Evolutionary conservation across 2,113 vertebrate genomes (phyloP).

Genomic region (Ailuropoda melanoleuca): DNA sequence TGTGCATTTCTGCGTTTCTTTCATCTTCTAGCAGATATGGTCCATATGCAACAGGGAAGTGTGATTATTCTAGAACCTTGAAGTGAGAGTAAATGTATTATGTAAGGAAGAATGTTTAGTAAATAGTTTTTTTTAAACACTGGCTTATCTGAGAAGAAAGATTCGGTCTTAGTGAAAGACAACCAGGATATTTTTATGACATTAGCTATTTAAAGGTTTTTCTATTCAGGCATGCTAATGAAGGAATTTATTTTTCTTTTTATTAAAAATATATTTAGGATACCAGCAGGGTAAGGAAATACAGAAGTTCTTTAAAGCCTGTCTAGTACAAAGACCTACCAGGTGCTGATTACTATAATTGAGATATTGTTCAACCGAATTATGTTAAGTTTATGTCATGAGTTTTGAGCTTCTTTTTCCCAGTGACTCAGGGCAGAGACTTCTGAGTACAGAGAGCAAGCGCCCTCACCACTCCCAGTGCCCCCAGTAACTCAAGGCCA

Average conservation of each 20-base stretch:
- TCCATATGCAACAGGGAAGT: not conserved
- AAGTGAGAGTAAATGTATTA: not conserved
- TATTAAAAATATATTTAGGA: not conserved
- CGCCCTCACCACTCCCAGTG: too few species aligned
- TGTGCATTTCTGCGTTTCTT: not conserved
- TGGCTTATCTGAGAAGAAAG: conserved; percentile 28
- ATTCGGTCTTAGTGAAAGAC: not conserved
- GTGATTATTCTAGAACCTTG: not conserved
- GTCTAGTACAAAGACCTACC: not conserved
- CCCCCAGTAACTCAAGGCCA: rapidly evolving
- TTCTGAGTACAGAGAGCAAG: not conserved
- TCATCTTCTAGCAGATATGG: not conserved
- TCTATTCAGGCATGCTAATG: not conserved
- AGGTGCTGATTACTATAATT: not conserved
- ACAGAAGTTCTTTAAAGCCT: not conserved
- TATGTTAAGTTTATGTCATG: not conserved
- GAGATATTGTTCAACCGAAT: not conserved
- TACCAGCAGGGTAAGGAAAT: not conserved
- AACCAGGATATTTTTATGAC: not conserved
- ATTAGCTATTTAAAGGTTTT: not conserved
- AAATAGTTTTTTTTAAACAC: not conserved
- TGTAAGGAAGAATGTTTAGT: not conserved
- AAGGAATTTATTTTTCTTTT: not conserved
- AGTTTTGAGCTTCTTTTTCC: not conserved
- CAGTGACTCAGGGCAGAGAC: not conserved